Evolutionary conservation across 92 coral and sea anemone species (phyloP).

Genomic region (Virgularia gustaviana): DNA sequence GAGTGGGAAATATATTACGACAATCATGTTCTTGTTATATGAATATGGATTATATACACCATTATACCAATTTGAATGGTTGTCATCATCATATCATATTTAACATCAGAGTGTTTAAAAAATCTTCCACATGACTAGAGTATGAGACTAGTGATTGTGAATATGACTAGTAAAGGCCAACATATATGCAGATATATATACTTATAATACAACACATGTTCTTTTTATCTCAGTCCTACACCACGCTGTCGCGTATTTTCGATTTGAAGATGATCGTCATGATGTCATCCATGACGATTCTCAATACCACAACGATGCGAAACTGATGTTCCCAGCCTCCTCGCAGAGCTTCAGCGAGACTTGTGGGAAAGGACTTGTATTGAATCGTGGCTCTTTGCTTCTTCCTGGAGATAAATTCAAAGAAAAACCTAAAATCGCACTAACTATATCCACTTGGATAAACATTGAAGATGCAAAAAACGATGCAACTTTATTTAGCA

Average conservation of each 20-base stretch:
- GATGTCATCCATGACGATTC: constrained; percentile 75
- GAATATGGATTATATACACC: background rate
- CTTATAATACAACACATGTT: too few relatives aligned
- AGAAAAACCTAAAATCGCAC: constrained; percentile 67
- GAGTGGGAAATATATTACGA: background rate
- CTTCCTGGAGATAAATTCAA: constrained; percentile 69
- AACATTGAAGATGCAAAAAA: constrained; percentile 65
- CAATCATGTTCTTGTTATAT: background rate
- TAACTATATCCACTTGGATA: constrained; percentile 89
- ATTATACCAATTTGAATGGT: too few relatives aligned
- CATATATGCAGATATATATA: too few relatives aligned
- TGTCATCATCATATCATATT: too few relatives aligned
- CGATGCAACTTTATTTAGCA: constrained; percentile 74
- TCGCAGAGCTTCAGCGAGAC: constrained; percentile 79
- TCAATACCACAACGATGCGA: constrained; percentile 74
- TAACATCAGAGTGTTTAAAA: too few relatives aligned
- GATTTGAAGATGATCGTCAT: constrained; percentile 78
- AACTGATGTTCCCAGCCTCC: constrained; percentile 84
- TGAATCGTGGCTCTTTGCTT: constrained; percentile 88
- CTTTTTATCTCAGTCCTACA: constrained; percentile 55
- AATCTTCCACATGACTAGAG: too few relatives aligned
- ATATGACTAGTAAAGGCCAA: too few relatives aligned
- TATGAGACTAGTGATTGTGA: too few relatives aligned
- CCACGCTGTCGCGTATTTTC: constrained; percentile 79
- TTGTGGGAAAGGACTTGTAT: constrained; percentile 85